Base-by-base conservation (phyloP, 2,113 vertebrate species). In the Bufo bufo region DNA sequence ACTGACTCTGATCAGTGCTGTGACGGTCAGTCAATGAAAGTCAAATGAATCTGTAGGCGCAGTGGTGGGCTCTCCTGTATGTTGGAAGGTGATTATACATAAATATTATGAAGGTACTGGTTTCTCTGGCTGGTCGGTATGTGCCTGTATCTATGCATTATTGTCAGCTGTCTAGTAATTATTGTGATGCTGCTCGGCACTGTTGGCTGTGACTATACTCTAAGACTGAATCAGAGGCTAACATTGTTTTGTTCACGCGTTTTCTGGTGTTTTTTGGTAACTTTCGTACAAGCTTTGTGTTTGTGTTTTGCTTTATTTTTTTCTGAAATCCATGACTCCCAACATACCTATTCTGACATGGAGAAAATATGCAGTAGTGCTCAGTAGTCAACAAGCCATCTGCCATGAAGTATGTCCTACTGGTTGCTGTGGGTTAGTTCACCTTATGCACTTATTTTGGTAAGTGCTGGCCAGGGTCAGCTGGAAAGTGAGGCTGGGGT, bases 121-220 rank as follows among this genome's bases (percentile, higher is more conserved):
- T 56, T 81, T 50, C 5, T 69, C 45, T 33, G 54, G 6, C 72
- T 63, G 69, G 78, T 71, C 23, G 72, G 66, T 83, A 83, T 43
- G 20, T 43, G 11, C 45, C 78, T 52, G 14, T 77, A 83, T 56
- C 80, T 83, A 83, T 88, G 69, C 66, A 83, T 88, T 82, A 66
- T 61, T 52, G 65, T 83, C 69, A 49, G 79, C 78, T 74, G 23
- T 61, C 58, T 47, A 7, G 43, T 52, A 8, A 71, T 54, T 75
- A 65, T 74, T 83, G 80, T 61, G 52, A 66, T 69, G 58, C 20
- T 52, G 19, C 65, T 88, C 47, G 47, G 7, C 86, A 49, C 56
- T 45, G 23, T 20, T 82, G 56, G 20, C n/a, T 61, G 81, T 88
- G 59, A 87, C 54, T 87, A 87, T 56, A 59, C 52, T 79, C 59